Percentiles rank a stretch among this genome's conserved stretches.
Conservation (phyloP, 2,888 invertebrate genomes). For the Nymphalis polychloros region DNA sequence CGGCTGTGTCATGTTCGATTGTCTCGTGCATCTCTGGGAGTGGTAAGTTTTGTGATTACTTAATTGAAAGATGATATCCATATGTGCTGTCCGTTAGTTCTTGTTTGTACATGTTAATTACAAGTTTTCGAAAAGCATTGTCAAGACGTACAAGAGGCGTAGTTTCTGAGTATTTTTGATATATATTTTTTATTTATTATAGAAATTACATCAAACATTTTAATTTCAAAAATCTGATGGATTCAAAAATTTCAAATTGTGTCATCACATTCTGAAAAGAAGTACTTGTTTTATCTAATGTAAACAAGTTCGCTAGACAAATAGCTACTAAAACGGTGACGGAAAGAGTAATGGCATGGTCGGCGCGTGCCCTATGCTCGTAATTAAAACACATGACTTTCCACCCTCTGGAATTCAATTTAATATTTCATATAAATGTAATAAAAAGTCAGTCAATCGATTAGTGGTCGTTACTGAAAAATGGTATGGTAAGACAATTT, state of each 20-base stretch:
- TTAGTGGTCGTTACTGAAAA: neutral
- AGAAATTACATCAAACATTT: too few species aligned
- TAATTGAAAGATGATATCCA: too few species aligned
- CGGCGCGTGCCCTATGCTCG: neutral
- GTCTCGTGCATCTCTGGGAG: slow-evolving; percentile 75
- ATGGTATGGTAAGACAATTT: too few species aligned
- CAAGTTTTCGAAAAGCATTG: too few species aligned
- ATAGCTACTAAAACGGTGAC: neutral
- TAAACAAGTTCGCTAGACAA: slow-evolving; percentile 1
- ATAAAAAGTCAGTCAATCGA: neutral
- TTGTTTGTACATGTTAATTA: too few species aligned
- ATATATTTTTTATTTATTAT: too few species aligned
- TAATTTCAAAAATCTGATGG: too few species aligned
- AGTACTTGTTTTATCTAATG: neutral
- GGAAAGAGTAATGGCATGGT: slow-evolving; percentile 6
- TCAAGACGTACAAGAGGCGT: too few species aligned
- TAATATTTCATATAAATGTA: slow-evolving; percentile 1
- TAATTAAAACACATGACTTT: slow-evolving; percentile 5
- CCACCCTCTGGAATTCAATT: neutral
- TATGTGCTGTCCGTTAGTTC: too few species aligned
- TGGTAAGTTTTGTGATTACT: slow-evolving; percentile 60
- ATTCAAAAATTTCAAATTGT: too few species aligned
- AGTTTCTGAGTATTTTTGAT: too few species aligned
- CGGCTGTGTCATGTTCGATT: slow-evolving; percentile 78
- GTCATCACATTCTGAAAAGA: too few species aligned